Evolutionary conservation across 2,113 vertebrate genomes (phyloP).

Genomic region (crab-eating macaque (Macaca fascicularis)): DNA sequence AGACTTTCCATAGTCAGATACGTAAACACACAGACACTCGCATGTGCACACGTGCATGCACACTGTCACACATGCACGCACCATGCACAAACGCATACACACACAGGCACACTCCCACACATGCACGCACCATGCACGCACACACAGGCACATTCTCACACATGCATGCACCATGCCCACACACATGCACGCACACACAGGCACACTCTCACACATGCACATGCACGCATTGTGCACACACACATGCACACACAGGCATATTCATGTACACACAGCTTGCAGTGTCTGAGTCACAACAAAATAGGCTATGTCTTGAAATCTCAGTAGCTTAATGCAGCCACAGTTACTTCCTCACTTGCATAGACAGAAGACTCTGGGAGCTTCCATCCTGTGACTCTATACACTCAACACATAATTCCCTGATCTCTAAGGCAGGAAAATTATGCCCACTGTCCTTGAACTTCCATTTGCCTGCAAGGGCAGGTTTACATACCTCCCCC

Average conservation of each 20-base stretch:
- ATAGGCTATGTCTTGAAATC: neutral
- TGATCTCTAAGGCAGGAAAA: too few species aligned
- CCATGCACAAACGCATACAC: too few species aligned
- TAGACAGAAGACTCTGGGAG: too few species aligned
- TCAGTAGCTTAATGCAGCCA: neutral
- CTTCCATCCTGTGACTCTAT: too few species aligned
- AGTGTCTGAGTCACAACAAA: neutral
- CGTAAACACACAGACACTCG: too few species aligned
- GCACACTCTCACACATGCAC: too few species aligned
- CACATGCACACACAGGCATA: too few species aligned
- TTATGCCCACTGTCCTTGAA: too few species aligned
- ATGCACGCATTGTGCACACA: neutral
- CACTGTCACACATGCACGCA: too few species aligned
- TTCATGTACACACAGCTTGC: neutral
- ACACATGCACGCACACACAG: neutral
- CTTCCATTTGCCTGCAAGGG: too few species aligned
- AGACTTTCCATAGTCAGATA: neutral
- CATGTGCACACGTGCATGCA: neutral
- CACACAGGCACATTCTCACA: neutral
- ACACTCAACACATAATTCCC: too few species aligned
- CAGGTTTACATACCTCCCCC: too few species aligned
- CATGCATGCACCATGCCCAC: accelerated
- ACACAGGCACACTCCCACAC: neutral
- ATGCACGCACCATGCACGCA: neutral
- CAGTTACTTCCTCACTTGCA: neutral